These are phyloP conservation scores for Pollenia angustigena DNA, from an alignment of 2,888 invertebrate species.

Conservation along the genomic window DNA sequence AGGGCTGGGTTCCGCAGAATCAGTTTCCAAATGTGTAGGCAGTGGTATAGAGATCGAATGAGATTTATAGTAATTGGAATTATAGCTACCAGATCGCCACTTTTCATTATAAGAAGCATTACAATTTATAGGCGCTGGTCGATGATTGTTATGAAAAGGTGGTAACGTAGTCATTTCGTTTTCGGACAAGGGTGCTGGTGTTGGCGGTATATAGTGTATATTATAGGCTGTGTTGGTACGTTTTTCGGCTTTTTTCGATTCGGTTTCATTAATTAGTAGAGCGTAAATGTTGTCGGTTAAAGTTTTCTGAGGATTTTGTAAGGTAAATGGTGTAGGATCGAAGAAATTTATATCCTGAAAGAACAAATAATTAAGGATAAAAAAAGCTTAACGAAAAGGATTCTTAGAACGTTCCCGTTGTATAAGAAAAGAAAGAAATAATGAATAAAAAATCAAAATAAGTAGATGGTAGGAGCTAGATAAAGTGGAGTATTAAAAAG, in stretches of 20 bases:
- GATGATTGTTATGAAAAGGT: slow-evolving; percentile 29
- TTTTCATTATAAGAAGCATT: slow-evolving; percentile 77
- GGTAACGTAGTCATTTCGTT: slow-evolving; percentile 46
- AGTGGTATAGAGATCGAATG: slow-evolving; percentile 77
- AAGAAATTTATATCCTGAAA: slow-evolving; percentile 77
- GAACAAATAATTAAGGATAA: not conserved
- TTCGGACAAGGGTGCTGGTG: slow-evolving; percentile 34
- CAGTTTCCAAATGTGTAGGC: slow-evolving; percentile 81
- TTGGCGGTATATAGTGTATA: slow-evolving; percentile 50
- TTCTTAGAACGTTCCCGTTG: not conserved
- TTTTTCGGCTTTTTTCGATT: slow-evolving; percentile 67
- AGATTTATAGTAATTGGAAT: slow-evolving; percentile 71
- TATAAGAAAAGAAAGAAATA: not conserved
- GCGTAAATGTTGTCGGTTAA: slow-evolving; percentile 77
- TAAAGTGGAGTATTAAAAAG: too few relatives aligned
- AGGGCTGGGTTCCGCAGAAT: slow-evolving; percentile 82
- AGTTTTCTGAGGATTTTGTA: slow-evolving; percentile 65
- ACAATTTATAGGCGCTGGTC: slow-evolving; percentile 39
- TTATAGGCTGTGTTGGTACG: slow-evolving; percentile 29
- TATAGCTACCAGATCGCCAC: slow-evolving; percentile 75
- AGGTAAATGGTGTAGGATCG: slow-evolving; percentile 68
- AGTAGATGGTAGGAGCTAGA: too few relatives aligned
- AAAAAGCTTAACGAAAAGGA: not conserved
- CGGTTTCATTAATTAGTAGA: slow-evolving; percentile 74
- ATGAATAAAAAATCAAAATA: too few relatives aligned